Evolutionary conservation across 2,888 invertebrate genomes (phyloP).

Genomic region (Orthosia gracilis): DNA sequence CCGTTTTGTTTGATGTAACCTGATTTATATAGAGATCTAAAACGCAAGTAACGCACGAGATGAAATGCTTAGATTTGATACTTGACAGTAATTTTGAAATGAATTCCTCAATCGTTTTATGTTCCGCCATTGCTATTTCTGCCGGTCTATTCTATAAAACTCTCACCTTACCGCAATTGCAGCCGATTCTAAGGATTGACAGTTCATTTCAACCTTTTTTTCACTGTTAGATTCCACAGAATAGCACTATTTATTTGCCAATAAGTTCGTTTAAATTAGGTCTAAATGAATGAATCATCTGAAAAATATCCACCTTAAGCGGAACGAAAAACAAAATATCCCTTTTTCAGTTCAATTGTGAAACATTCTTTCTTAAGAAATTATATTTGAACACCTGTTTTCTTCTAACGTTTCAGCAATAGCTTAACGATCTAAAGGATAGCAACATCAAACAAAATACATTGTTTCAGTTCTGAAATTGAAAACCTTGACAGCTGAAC

Average conservation of each 20-base stretch:
- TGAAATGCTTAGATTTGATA: conserved; percentile 1
- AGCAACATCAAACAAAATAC: conserved; percentile 78
- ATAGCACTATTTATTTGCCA: neutral
- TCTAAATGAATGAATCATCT: conserved; percentile 13
- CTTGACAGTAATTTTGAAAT: conserved; percentile 1
- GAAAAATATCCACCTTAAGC: conserved; percentile 6
- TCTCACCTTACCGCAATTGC: too few species aligned
- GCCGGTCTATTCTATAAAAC: neutral
- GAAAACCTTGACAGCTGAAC: conserved; percentile 73
- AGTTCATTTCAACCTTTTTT: neutral
- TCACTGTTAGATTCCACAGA: neutral
- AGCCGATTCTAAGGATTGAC: neutral
- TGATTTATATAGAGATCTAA: conserved; percentile 28
- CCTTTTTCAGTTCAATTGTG: conserved; percentile 59
- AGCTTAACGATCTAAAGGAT: conserved; percentile 70
- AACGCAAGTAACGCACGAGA: conserved; percentile 29
- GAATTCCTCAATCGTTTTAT: neutral
- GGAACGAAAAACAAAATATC: conserved; percentile 7
- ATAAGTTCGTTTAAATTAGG: neutral
- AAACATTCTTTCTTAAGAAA: conserved; percentile 65
- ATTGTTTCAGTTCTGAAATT: conserved; percentile 72
- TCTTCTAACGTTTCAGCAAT: conserved; percentile 76
- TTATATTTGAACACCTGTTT: conserved; percentile 78
- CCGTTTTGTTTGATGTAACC: conserved; percentile 51
- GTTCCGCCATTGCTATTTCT: neutral